phyloP scores from a whole-genome alignment of 2,797 vertebrate genomes.

The Meda fulgida region DNA sequence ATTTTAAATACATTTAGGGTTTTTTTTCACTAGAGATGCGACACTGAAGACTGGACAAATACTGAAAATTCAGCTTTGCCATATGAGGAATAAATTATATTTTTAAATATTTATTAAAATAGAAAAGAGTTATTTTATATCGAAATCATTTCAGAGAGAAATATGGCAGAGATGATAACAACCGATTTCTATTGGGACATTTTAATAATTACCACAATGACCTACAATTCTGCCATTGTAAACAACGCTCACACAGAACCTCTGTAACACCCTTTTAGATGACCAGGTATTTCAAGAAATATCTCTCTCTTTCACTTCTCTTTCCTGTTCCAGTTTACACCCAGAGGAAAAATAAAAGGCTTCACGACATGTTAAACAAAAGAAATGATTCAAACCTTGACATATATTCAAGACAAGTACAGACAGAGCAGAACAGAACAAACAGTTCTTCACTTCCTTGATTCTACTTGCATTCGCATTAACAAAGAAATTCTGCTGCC shows the following conservation, averaged over 20 bases:
- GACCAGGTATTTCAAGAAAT: constrained; percentile 11
- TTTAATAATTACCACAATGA: not conserved
- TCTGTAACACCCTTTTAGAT: not conserved
- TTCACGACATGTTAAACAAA: constrained; percentile 37
- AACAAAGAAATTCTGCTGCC: constrained; percentile 14
- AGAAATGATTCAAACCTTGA: constrained; percentile 24
- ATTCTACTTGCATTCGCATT: constrained; percentile 27
- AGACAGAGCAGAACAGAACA: constrained; percentile 49
- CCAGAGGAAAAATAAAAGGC: not conserved
- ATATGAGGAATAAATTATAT: not conserved
- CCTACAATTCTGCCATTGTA: not conserved
- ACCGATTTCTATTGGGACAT: not conserved
- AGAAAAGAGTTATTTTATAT: not conserved
- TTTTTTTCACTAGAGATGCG: too few relatives aligned
- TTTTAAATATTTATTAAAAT: not conserved
- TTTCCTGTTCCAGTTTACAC: constrained; percentile 5
- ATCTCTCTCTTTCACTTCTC: not conserved
- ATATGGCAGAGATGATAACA: not conserved
- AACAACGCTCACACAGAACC: not conserved
- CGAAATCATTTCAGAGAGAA: not conserved
- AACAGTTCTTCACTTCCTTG: constrained; percentile 46
- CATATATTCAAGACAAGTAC: constrained; percentile 57
- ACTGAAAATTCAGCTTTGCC: not conserved
- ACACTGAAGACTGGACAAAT: not conserved
- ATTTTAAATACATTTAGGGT: too few relatives aligned